A percentile compares a stretch with the other conserved stretches of the same genome.
Conservation (phyloP, 1,140 invertebrate genomes). For the Drosophila santomea region DNA sequence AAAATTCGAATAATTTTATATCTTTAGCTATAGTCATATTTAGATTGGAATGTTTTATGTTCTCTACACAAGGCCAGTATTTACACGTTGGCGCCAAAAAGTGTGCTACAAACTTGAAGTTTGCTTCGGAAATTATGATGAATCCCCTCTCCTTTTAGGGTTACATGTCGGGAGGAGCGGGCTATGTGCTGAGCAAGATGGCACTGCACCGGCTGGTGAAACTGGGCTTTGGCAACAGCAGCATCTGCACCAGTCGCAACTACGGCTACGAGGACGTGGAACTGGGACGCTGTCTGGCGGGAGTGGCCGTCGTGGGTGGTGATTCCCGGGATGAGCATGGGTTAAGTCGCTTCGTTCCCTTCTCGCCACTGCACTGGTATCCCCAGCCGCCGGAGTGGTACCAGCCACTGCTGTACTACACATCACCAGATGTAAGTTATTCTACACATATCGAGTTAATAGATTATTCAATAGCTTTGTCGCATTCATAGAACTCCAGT, state of each 20-base stretch:
- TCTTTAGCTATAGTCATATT: too few relatives aligned
- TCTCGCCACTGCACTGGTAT: constrained; percentile 89
- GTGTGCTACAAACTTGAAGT: not conserved
- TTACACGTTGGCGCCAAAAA: not conserved
- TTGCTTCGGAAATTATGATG: not conserved
- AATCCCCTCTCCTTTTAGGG: constrained; percentile 86
- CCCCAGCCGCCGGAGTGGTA: not conserved
- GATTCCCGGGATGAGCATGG: constrained; percentile 94
- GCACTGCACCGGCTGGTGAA: constrained; percentile 91
- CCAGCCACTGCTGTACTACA: constrained; percentile 85
- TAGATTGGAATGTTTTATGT: too few relatives aligned
- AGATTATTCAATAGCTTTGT: not conserved
- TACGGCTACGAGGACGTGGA: constrained; percentile 96
- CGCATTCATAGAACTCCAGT: constrained; percentile 73
- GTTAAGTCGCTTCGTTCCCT: constrained; percentile 95
- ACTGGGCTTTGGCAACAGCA: constrained; percentile 88
- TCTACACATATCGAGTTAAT: too few relatives aligned
- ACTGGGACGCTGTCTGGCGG: constrained; percentile 95
- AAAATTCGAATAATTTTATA: too few relatives aligned
- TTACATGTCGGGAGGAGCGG: constrained; percentile 96
- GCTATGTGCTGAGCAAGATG: constrained; percentile 94
- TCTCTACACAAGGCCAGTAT: not conserved
- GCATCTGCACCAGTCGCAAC: constrained; percentile 88
- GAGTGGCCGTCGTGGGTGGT: constrained; percentile 93
- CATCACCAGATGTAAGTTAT: constrained; percentile 35